Conservation (phyloP, 2,113 vertebrate genomes). For the Caretta caretta region DNA sequence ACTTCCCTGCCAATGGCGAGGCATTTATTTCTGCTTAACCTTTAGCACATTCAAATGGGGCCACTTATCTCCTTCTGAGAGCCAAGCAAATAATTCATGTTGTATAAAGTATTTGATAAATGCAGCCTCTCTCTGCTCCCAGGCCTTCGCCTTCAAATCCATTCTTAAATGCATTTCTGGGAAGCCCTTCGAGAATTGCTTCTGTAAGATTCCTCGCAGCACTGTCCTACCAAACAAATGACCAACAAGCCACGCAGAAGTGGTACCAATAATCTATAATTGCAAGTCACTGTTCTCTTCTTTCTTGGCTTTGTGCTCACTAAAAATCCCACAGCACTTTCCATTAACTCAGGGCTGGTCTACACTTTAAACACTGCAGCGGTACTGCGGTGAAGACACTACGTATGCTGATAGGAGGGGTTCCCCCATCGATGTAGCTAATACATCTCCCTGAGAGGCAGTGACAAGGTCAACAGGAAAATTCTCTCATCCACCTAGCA, state of each 20-base stretch:
- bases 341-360: too few species aligned
- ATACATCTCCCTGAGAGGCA: too few species aligned
- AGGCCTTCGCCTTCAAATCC: neutral
- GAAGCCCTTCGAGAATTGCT: neutral
- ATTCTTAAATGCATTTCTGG: fast-evolving
- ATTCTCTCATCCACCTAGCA: too few species aligned
- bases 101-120: fast-evolving
- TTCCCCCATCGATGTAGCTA: too few species aligned
- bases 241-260: fast-evolving
- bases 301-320: neutral
- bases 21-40: too few species aligned
- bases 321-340: fast-evolving
- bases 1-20: too few species aligned
- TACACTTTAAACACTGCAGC: too few species aligned
- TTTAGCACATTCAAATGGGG: fast-evolving
- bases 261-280: fast-evolving
- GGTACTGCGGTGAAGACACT: too few species aligned
- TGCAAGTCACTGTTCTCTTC: fast-evolving
- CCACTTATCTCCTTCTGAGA: neutral
- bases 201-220: neutral
- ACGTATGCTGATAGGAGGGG: too few species aligned
- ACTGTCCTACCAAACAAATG: fast-evolving
- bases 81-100: neutral
- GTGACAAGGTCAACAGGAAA: too few species aligned
- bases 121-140: neutral